Evolutionary conservation across 2,113 vertebrate species (phyloP).

Genomic region (Lagenorhynchus albirostris): DNA sequence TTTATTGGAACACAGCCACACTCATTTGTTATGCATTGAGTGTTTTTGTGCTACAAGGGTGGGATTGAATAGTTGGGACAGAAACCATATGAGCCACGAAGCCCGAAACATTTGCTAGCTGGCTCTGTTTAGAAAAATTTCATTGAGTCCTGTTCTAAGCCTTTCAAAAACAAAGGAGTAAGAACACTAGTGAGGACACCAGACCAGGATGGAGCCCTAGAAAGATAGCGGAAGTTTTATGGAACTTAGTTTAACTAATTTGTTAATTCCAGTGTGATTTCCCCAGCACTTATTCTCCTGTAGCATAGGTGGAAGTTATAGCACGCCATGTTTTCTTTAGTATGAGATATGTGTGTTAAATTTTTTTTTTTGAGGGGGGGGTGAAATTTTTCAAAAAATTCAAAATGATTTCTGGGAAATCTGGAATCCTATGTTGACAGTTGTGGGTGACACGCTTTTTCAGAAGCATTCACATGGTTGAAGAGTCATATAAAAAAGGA

Average conservation of each 20-base stretch:
- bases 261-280: background rate
- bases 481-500: background rate
- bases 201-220: background rate
- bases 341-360: background rate
- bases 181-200: background rate
- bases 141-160: background rate
- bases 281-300: background rate
- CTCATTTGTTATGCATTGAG: background rate
- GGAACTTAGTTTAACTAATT: background rate
- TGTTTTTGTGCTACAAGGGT: background rate
- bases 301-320: background rate
- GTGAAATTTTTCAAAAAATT: background rate
- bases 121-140: background rate
- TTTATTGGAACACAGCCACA: background rate
- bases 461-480: background rate
- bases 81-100: background rate
- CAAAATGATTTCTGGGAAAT: slow-evolving; percentile 4
- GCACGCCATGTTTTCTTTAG: background rate
- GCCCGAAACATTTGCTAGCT: background rate
- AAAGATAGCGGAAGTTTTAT: background rate
- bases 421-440: background rate
- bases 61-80: background rate
- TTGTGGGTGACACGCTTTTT: background rate
- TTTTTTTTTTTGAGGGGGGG: background rate
- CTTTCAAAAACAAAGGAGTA: background rate